Evolutionary conservation across 2,888 invertebrate genomes (phyloP).

Genomic region (Hipparchia semele): DNA sequence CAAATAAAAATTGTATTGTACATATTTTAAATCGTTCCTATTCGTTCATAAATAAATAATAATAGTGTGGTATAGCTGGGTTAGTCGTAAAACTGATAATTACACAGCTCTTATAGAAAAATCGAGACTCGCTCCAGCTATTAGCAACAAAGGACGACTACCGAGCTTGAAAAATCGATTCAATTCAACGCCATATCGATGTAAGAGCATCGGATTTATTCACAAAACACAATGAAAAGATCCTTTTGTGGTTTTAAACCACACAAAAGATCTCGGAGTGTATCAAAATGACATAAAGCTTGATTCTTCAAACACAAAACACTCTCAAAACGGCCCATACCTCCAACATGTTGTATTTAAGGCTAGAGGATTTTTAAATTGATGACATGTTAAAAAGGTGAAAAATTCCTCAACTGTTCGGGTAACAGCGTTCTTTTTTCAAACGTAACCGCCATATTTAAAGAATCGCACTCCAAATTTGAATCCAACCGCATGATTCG

Average conservation of each 20-base stretch:
- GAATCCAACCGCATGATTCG: slow-evolving; percentile 56
- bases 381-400: slow-evolving; percentile 82
- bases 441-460: slow-evolving; percentile 60
- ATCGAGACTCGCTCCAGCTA: slow-evolving; percentile 48
- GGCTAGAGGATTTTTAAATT: slow-evolving; percentile 61
- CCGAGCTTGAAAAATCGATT: slow-evolving; percentile 81
- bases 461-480: slow-evolving; percentile 61
- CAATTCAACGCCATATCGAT: slow-evolving; percentile 73
- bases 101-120: slow-evolving; percentile 54
- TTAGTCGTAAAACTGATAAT: slow-evolving; percentile 59
- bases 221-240: slow-evolving; percentile 72
- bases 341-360: slow-evolving; percentile 50
- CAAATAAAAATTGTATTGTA: too few species aligned
- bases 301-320: slow-evolving; percentile 68
- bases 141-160: slow-evolving; percentile 75
- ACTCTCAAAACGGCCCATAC: slow-evolving; percentile 73
- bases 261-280: slow-evolving; percentile 76
- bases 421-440: slow-evolving; percentile 53
- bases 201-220: slow-evolving; percentile 60
- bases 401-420: slow-evolving; percentile 60
- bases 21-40: background rate
- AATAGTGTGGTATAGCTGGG: slow-evolving; percentile 33
- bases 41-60: background rate
- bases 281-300: slow-evolving; percentile 82
- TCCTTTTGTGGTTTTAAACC: slow-evolving; percentile 60